Evolutionary conservation across 1,140 invertebrate species (phyloP).

Genomic region (Zophobas morio): DNA sequence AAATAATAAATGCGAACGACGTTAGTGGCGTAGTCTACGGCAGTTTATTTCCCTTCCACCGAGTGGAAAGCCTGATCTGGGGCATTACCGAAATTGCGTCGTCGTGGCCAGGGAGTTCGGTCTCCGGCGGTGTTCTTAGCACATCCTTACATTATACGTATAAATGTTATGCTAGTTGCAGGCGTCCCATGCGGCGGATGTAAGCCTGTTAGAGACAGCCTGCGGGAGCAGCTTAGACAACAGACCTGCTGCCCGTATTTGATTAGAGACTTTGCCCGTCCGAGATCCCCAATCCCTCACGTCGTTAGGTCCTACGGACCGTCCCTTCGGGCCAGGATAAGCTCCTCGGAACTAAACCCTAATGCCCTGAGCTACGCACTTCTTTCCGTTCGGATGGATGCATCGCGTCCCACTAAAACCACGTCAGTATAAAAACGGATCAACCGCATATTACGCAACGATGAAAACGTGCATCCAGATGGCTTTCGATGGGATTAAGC

Average conservation of each 20-base stretch:
- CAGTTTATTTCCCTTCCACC: not conserved
- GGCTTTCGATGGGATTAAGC: constrained; percentile 14
- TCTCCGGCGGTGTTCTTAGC: constrained; percentile 23
- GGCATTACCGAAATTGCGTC: constrained; percentile 18
- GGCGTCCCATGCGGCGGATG: constrained; percentile 43
- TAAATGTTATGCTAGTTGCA: constrained; percentile 53
- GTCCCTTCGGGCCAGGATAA: constrained; percentile 45
- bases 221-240: constrained; percentile 54
- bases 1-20: constrained; percentile 1
- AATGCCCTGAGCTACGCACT: constrained; percentile 32
- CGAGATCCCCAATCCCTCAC: constrained; percentile 54
- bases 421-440: constrained; percentile 51
- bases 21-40: not conserved
- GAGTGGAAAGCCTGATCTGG: constrained; percentile 13
- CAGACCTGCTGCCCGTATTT: constrained; percentile 56
- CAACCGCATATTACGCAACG: constrained; percentile 23
- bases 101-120: not conserved
- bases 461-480: constrained; percentile 15
- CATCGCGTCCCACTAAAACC: constrained; percentile 36
- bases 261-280: constrained; percentile 56
- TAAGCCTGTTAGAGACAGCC: constrained; percentile 54
- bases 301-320: constrained; percentile 53
- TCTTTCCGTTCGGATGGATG: constrained; percentile 24
- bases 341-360: constrained; percentile 38
- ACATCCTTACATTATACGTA: constrained; percentile 42